Conservation (phyloP, 2,888 invertebrate species). For the Perizoma flavofasciatum region DNA sequence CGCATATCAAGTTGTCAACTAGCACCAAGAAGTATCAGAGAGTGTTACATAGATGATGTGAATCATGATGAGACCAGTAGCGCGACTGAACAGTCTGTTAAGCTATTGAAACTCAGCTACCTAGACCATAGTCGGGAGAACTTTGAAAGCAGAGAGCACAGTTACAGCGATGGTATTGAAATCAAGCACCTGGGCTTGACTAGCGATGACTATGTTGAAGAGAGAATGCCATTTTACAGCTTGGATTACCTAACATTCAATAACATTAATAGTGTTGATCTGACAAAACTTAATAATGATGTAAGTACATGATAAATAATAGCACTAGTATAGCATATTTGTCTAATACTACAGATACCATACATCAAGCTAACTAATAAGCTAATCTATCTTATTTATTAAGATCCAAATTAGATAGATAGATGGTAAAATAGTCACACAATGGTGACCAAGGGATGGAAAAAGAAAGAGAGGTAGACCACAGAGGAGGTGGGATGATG, state of each 20-base stretch:
- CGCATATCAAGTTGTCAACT: constrained; percentile 73
- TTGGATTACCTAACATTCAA: constrained; percentile 47
- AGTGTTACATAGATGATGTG: constrained; percentile 60
- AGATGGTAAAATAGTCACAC: too few species aligned
- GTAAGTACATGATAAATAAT: constrained; percentile 47
- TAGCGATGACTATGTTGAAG: constrained; percentile 73
- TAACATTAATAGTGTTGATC: constrained; percentile 65
- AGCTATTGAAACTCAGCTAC: constrained; percentile 30
- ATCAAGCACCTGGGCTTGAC: constrained; percentile 60
- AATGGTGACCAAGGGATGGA: too few species aligned
- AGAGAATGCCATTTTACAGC: constrained; percentile 48
- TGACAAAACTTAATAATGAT: constrained; percentile 62
- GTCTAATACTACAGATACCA: too few species aligned
- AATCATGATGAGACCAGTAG: constrained; percentile 53
- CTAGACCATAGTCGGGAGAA: constrained; percentile 38
- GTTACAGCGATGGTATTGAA: constrained; percentile 51
- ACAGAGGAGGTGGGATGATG: too few species aligned
- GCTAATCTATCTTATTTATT: too few species aligned
- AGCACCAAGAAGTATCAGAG: constrained; percentile 56
- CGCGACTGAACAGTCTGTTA: constrained; percentile 33
- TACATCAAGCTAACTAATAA: too few species aligned
- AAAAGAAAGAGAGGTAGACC: too few species aligned
- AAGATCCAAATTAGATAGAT: too few species aligned
- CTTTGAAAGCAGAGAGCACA: constrained; percentile 41
- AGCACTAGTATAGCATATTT: too few species aligned